Conservation (phyloP, 2,113 vertebrate species). For the Pholis gunnellus region DNA sequence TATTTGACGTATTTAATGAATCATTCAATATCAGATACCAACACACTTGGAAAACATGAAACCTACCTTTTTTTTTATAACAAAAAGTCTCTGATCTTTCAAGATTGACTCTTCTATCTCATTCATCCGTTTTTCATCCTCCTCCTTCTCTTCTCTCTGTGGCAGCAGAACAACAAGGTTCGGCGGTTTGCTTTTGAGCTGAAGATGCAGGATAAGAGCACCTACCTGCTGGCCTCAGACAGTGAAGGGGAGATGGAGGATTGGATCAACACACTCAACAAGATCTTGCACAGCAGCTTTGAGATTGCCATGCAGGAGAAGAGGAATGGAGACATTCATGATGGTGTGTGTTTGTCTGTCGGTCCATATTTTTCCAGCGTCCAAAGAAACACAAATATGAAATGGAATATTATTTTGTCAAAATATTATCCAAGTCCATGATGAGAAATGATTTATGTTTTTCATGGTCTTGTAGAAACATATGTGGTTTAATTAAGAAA, state of each 20-base stretch:
- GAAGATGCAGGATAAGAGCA: conserved; percentile 99
- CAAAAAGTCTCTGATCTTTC: neutral
- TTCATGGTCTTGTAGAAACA: conserved; percentile 13
- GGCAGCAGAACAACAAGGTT: conserved; percentile 93
- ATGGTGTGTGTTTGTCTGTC: conserved; percentile 75
- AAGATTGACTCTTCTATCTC: neutral
- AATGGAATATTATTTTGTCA: conserved; percentile 22
- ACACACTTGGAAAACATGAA: neutral
- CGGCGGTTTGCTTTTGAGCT: conserved; percentile 96
- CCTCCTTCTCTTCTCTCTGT: neutral
- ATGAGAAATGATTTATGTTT: conserved; percentile 16
- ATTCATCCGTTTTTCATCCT: neutral
- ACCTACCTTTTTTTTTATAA: neutral
- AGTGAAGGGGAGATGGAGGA: conserved; percentile 97
- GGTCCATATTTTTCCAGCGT: neutral
- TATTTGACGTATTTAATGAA: conserved; percentile 28
- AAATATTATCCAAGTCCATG: conserved; percentile 26
- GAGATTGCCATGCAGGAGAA: conserved; percentile 98
- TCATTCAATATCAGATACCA: conserved; percentile 15
- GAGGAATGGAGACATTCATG: conserved; percentile 94
- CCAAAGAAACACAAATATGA: conserved; percentile 17
- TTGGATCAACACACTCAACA: conserved; percentile 95
- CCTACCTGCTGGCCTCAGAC: conserved; percentile 95
- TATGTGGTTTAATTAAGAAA: conserved; percentile 6
- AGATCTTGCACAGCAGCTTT: conserved; percentile 96